These are phyloP conservation scores for Eupeodes luniger DNA, from an alignment of 2,888 invertebrate genomes.

Conservation along the genomic window DNA sequence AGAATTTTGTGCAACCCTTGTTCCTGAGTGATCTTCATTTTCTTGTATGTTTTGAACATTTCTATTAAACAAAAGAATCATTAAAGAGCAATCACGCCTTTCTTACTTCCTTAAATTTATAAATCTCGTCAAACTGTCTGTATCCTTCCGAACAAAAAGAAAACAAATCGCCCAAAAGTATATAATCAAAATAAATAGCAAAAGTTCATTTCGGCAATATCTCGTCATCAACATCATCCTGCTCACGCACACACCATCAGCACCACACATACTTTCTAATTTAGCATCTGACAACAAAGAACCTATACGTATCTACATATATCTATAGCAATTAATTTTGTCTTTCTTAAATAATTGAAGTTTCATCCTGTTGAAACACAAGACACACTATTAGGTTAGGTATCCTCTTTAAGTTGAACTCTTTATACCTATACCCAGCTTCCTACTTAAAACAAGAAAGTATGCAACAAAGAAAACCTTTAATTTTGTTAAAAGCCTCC, in stretches of 20 bases:
- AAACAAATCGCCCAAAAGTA: background rate
- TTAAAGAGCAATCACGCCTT: background rate
- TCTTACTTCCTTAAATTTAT: background rate
- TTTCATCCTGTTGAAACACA: background rate
- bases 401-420: background rate
- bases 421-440: background rate
- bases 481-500: conserved; percentile 69
- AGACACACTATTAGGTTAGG: background rate
- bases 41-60: too few relatives aligned
- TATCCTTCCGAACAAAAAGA: background rate
- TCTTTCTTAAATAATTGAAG: conserved; percentile 23
- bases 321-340: conserved; percentile 4
- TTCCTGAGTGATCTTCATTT: too few relatives aligned
- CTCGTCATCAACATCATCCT: too few relatives aligned
- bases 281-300: conserved; percentile 22
- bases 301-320: too few relatives aligned
- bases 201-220: conserved; percentile 4
- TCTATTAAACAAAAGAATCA: too few relatives aligned
- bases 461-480: conserved; percentile 31
- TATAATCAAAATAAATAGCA: conserved; percentile 17
- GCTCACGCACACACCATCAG: too few relatives aligned
- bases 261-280: background rate
- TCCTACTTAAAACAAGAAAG: background rate
- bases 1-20: too few relatives aligned
- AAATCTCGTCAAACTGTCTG: too few relatives aligned